These are phyloP conservation scores for Byasa hedistus DNA, from an alignment of 2,888 invertebrate genomes.

Conservation along the genomic window DNA sequence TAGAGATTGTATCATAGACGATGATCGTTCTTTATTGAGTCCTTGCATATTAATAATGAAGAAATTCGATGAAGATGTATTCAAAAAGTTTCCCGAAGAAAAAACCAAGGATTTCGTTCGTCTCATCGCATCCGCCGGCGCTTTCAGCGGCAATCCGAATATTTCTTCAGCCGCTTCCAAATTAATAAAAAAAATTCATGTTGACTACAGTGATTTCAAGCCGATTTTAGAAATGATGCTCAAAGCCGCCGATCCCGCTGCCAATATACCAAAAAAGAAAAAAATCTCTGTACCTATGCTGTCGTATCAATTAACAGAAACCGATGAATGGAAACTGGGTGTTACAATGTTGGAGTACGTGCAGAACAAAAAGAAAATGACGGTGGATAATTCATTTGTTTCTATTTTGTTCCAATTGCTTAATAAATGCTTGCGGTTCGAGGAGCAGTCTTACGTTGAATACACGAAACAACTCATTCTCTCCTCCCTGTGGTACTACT, in stretches of 20 bases:
- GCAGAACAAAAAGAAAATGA: constrained; percentile 90
- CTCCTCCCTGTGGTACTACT: constrained; percentile 86
- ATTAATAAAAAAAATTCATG: constrained; percentile 82
- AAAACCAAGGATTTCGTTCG: constrained; percentile 73
- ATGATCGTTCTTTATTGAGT: constrained; percentile 55
- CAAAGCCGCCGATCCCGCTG: constrained; percentile 65
- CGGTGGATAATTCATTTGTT: constrained; percentile 83
- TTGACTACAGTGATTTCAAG: constrained; percentile 82
- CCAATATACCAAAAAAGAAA: constrained; percentile 61
- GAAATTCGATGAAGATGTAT: constrained; percentile 78
- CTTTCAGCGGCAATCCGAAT: constrained; percentile 80
- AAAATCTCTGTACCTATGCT: constrained; percentile 68
- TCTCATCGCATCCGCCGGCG: constrained; percentile 77
- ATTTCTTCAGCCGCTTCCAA: constrained; percentile 81
- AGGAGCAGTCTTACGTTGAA: constrained; percentile 90
- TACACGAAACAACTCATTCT: constrained; percentile 93
- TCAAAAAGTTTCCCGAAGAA: constrained; percentile 68
- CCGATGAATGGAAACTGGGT: constrained; percentile 87
- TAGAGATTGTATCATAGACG: constrained; percentile 64
- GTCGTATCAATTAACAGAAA: constrained; percentile 82
- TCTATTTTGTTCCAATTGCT: constrained; percentile 88
- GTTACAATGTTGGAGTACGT: constrained; percentile 89
- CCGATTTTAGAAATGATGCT: constrained; percentile 82
- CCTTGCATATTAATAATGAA: constrained; percentile 77
- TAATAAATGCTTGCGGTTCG: constrained; percentile 88